Conservation (phyloP, 2,888 invertebrate species). For the Sclerodermus sp. region DNA sequence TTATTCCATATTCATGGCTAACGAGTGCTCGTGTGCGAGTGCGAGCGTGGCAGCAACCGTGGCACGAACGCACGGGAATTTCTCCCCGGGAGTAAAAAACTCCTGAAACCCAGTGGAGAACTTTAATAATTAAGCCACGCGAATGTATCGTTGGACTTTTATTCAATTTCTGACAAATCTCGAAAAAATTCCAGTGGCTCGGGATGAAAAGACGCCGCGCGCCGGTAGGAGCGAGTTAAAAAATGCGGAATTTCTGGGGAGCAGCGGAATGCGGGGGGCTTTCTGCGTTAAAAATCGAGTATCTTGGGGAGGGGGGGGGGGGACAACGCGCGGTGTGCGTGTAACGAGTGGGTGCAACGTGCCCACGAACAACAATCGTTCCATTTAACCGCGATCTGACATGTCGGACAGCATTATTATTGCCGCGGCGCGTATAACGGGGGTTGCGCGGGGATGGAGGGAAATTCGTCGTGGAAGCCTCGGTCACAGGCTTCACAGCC, state of each 20-base stretch:
- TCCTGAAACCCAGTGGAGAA: no score
- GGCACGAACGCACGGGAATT: no score
- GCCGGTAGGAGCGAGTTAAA: background rate
- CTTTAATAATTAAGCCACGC: no score
- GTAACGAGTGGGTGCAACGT: conserved; percentile 2
- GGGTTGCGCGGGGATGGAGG: background rate
- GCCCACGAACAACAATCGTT: conserved; percentile 11
- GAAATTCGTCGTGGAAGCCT: conserved; percentile 1
- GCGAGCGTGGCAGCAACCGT: no score
- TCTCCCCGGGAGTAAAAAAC: no score
- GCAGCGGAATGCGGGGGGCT: background rate
- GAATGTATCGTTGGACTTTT: no score
- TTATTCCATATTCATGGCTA: no score
- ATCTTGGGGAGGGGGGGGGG: conserved; percentile 3
- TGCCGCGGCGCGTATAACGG: background rate
- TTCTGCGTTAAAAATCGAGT: background rate
- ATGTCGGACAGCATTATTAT: background rate
- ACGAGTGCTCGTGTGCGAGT: no score
- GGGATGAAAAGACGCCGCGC: background rate
- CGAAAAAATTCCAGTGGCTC: no score
- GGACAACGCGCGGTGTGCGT: background rate
- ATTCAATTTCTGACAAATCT: no score
- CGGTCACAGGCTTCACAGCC: conserved; percentile 3
- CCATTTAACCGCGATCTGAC: conserved; percentile 11
- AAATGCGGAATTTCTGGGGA: background rate